phyloP scores from a whole-genome alignment of 2,113 vertebrate species.

The Bombycilla garrulus region DNA sequence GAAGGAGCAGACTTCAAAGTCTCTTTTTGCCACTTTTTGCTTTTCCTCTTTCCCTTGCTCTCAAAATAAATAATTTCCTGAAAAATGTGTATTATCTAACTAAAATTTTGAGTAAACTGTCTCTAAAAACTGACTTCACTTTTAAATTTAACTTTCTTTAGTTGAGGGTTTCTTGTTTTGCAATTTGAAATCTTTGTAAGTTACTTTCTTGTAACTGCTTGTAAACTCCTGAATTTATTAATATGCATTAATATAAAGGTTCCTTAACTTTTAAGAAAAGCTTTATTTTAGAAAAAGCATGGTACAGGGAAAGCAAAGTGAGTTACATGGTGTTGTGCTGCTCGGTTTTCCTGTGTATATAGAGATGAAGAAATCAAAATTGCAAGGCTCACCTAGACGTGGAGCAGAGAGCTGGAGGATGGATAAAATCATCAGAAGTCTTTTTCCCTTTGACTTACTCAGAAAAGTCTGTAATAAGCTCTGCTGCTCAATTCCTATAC shows the following conservation, averaged over 20 bases:
- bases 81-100: neutral
- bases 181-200: neutral
- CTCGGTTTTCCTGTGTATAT: neutral
- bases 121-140: fast-evolving
- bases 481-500: neutral
- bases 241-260: neutral
- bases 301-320: neutral
- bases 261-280: neutral
- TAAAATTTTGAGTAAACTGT: neutral
- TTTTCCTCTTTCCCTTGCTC: neutral
- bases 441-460: neutral
- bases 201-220: neutral
- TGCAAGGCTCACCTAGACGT: neutral
- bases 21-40: neutral
- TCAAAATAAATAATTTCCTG: neutral
- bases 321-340: neutral
- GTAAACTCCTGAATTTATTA: neutral
- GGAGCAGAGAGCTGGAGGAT: neutral
- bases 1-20: neutral
- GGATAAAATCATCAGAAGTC: neutral
- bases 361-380: neutral
- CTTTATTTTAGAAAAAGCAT: neutral
- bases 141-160: neutral
- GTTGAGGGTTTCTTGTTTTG: neutral
- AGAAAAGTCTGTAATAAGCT: neutral